Evolutionary conservation across 2,113 vertebrate genomes (phyloP).

Genomic region (Australoheros scitulus): DNA sequence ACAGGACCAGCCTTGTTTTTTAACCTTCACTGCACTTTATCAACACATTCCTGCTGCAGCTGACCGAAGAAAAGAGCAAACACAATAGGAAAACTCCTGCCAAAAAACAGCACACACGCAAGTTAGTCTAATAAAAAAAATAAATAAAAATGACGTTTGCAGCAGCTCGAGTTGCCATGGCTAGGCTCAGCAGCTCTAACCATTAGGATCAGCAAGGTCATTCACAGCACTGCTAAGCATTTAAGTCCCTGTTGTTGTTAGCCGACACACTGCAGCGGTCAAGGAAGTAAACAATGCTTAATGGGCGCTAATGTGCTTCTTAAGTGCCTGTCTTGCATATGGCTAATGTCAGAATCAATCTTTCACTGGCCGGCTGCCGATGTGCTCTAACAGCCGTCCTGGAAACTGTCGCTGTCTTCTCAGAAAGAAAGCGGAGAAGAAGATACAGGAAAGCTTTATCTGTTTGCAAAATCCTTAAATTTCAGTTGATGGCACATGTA

Average conservation of each 20-base stretch:
- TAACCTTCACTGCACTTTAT: neutral
- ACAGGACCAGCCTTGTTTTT: neutral
- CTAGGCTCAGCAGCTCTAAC: conserved; percentile 63
- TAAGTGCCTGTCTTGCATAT: conserved; percentile 71
- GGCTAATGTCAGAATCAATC: conserved; percentile 71
- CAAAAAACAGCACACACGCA: neutral
- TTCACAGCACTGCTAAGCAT: conserved; percentile 68
- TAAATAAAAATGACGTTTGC: neutral
- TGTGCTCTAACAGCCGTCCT: conserved; percentile 44
- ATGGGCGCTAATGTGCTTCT: conserved; percentile 75
- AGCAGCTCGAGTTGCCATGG: conserved; percentile 42
- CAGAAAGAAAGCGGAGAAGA: neutral
- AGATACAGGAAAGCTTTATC: neutral
- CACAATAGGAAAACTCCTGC: neutral
- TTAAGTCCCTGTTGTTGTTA: conserved; percentile 58
- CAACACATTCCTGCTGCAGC: neutral
- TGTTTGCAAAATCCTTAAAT: conserved; percentile 15
- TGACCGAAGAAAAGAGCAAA: conserved; percentile 7
- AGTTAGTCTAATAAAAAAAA: conserved; percentile 24
- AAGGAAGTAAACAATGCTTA: conserved; percentile 74
- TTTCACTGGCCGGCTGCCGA: conserved; percentile 50
- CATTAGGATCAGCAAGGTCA: conserved; percentile 61
- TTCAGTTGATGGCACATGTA: conserved; percentile 31
- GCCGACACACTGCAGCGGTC: conserved; percentile 43
- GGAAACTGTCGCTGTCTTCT: conserved; percentile 32